Conservation (phyloP, 2,888 invertebrate species). For the Pollenia labialis region DNA sequence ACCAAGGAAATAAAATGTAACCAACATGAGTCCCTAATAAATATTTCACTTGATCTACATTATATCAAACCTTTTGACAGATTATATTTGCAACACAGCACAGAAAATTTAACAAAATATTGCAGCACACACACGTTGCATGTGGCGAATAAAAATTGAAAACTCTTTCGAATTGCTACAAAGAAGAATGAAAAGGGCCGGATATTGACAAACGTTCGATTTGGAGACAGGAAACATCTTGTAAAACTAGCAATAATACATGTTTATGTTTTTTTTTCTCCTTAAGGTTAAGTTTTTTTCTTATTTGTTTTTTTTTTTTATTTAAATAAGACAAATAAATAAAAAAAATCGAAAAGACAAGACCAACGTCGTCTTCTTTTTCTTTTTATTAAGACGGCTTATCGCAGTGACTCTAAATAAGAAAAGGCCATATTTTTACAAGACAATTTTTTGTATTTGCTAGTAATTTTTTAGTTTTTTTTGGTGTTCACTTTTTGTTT, state of each 20-base stretch:
- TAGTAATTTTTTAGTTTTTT: conserved; percentile 18
- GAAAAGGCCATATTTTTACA: conserved; percentile 71
- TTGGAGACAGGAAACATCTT: conserved; percentile 84
- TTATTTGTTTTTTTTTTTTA: neutral
- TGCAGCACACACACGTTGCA: conserved; percentile 69
- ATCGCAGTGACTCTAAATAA: conserved; percentile 61
- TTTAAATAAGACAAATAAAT: conserved; percentile 35
- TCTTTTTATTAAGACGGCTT: conserved; percentile 41
- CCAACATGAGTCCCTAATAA: conserved; percentile 63
- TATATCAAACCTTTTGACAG: conserved; percentile 71
- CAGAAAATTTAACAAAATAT: neutral
- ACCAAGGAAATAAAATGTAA: conserved; percentile 20
- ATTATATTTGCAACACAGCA: conserved; percentile 60
- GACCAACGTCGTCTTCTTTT: conserved; percentile 13
- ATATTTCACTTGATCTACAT: conserved; percentile 72
- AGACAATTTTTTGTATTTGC: conserved; percentile 44
- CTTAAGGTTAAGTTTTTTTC: conserved; percentile 26
- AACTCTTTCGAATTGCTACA: conserved; percentile 55
- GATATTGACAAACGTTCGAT: conserved; percentile 84
- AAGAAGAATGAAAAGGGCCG: conserved; percentile 63
- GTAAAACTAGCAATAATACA: conserved; percentile 83
- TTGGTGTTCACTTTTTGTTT: conserved; percentile 47
- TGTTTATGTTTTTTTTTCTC: conserved; percentile 75
- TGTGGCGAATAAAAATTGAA: conserved; percentile 67
- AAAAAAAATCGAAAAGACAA: conserved; percentile 73